phyloP scores from a whole-genome alignment of 2,113 vertebrate genomes.

The Piprites chloris region DNA sequence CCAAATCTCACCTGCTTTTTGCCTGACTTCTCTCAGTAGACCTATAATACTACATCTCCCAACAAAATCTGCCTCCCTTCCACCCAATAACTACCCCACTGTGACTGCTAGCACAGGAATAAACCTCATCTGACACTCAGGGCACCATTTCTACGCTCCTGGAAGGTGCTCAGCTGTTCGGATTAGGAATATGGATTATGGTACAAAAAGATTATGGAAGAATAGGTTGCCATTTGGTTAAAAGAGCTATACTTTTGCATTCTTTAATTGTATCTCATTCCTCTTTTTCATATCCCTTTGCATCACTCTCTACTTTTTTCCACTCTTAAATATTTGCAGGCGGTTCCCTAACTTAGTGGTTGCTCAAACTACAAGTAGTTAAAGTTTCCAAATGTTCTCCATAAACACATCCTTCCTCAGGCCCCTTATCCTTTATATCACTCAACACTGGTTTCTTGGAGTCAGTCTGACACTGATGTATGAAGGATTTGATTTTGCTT shows the following conservation, averaged over 20 bases:
- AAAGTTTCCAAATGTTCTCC: constrained; percentile 50
- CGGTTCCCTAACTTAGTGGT: neutral
- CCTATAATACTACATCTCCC: neutral
- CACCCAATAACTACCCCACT: too few relatives aligned
- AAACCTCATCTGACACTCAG: neutral
- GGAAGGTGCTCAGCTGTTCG: neutral
- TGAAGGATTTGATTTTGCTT: constrained; percentile 58
- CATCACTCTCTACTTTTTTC: neutral
- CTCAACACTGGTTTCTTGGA: constrained; percentile 56
- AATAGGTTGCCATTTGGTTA: neutral
- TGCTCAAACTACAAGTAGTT: constrained; percentile 49
- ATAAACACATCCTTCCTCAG: constrained; percentile 60
- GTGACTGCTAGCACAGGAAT: neutral
- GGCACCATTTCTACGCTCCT: neutral
- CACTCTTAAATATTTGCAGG: neutral
- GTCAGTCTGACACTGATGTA: constrained; percentile 51
- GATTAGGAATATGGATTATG: neutral
- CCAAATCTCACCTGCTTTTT: neutral
- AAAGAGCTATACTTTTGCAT: neutral
- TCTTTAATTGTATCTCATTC: neutral
- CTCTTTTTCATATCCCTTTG: neutral
- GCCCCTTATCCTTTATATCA: constrained; percentile 56
- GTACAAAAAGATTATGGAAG: neutral
- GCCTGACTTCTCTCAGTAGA: neutral
- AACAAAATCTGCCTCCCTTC: neutral